Conservation (phyloP, 2,113 vertebrate species). For the Pantherophis guttatus region DNA sequence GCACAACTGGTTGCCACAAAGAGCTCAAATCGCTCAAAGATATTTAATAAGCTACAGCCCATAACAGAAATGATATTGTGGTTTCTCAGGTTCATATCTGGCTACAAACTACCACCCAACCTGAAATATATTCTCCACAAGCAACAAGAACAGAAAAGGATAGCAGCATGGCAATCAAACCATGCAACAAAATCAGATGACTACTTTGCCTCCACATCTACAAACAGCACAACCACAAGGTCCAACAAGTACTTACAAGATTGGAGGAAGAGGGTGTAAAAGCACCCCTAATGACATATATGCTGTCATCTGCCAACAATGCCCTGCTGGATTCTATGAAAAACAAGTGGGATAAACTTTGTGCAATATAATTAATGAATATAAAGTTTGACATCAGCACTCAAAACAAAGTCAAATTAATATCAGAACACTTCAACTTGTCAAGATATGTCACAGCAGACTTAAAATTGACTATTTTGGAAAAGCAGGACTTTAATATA, state of each 20-base stretch:
- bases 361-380: not conserved
- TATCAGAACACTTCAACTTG: not conserved
- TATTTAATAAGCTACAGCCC: not conserved
- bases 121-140: not conserved
- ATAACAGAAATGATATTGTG: not conserved
- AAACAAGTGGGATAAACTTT: not conserved
- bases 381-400: not conserved
- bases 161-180: not conserved
- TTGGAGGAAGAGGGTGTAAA: not conserved
- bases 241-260: not conserved
- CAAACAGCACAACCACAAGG: not conserved
- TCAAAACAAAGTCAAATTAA: not conserved
- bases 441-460: not conserved
- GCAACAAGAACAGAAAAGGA: not conserved
- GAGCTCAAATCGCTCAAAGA: not conserved
- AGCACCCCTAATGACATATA: not conserved
- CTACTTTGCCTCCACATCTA: not conserved
- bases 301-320: not conserved
- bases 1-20: not conserved
- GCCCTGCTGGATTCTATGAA: not conserved
- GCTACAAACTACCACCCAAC: not conserved
- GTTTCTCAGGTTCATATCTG: not conserved
- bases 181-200: not conserved
- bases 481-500: not conserved
- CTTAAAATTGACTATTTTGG: not conserved